Base-by-base conservation (phyloP, 2,797 vertebrate genomes). In the Pangasius mekongensis region DNA sequence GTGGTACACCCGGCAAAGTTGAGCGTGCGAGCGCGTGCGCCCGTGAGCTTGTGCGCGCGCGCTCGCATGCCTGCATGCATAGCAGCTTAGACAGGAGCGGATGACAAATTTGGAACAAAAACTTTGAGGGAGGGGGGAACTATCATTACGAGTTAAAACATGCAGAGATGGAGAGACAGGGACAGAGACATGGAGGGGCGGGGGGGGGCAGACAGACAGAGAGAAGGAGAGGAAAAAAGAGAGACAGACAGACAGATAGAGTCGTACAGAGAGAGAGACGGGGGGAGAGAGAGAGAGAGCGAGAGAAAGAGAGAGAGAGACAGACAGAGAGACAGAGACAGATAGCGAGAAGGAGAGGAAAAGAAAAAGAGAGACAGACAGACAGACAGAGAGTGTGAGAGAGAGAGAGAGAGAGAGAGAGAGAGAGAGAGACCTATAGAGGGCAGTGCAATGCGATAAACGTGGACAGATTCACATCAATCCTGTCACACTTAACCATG, bases 381-480 rank as follows among this genome's bases (percentile, higher is more conserved):
- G 3, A 74, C 10, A 71, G 47, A 85, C 9, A 54, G 47, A 39
- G 3, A 71, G 64, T 69, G 62, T 36, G 83, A 86, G 84, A 77
- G 16, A 86, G 71, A 86, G 56, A 47, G 69, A 86, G 69, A 74
- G 52, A 76, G 56, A 74, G 80, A 83, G 67, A 87, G 36, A 83
- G 33, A 60, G 33, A 81, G 58, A 82, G 80, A 69, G n/a, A 54
- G n/a, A 90, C 95, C 96, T 93, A 92, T 95, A 97, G 96, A 95
- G 95, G 96, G 96, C 96, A 96, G 95, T 94, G 93, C 91, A 92
- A 94, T 93, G 91, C 89, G 94, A 93, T 94, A 93, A 94, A 94
- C 93, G 89, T 92, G 89, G 87, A 89, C 58, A 60, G 84, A 82
- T 52, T 88, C 64, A 39, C 84, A 85, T 78, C 67, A 76, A n/a